Evolutionary conservation across 2,113 vertebrate genomes (phyloP).

Genomic region (Thunnus maccoyii): DNA sequence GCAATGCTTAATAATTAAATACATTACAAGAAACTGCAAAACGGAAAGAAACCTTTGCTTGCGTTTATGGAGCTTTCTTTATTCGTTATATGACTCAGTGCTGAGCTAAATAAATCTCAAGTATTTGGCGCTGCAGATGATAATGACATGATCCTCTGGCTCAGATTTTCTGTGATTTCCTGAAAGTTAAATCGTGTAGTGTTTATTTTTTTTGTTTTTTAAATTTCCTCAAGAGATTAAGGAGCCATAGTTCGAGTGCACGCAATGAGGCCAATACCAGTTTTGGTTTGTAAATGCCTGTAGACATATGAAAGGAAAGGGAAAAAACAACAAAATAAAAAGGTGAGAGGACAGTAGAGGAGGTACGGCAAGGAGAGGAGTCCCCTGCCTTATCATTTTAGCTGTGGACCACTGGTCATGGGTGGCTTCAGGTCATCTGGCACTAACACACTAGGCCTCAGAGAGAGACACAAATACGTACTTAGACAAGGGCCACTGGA

Average conservation of each 20-base stretch:
- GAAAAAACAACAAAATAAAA: conserved; percentile 15
- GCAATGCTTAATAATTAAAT: conserved; percentile 1
- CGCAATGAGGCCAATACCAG: background rate
- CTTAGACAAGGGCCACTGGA: conserved; percentile 74
- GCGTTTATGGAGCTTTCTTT: background rate
- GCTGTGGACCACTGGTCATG: conserved; percentile 60
- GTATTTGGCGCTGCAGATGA: background rate
- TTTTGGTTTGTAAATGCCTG: conserved; percentile 1
- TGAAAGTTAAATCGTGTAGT: background rate
- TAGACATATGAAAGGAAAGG: background rate
- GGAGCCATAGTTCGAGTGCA: background rate
- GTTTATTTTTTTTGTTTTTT: background rate
- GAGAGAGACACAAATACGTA: conserved; percentile 59
- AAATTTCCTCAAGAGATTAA: background rate
- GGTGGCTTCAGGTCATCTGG: conserved; percentile 72
- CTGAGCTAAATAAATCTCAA: background rate
- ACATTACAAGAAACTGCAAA: background rate
- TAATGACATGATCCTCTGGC: background rate
- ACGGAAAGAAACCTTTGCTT: background rate
- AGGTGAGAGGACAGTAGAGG: conserved; percentile 18
- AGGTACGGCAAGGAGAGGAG: conserved; percentile 25
- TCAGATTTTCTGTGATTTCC: background rate
- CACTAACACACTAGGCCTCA: conserved; percentile 67
- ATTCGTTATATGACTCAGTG: background rate
- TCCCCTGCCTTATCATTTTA: conserved; percentile 68